Base-by-base conservation (phyloP, 92 coral and sea anemone genomes). In the Phymanthus crucifer region DNA sequence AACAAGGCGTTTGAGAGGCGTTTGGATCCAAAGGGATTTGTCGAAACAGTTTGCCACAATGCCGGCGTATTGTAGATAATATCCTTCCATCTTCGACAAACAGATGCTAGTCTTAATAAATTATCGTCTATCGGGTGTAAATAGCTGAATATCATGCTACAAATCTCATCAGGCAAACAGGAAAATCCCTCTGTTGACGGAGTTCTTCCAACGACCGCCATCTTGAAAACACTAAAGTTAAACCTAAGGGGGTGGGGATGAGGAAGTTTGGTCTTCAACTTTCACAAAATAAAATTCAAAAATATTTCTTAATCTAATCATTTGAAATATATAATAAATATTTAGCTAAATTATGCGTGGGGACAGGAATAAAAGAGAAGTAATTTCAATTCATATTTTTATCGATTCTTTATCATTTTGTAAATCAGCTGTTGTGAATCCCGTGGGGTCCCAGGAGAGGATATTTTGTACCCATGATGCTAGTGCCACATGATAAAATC, bases 71-170 rank as follows among this genome's bases (percentile, higher is more conserved):
- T 83, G 65, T 79, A 87, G 66, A 87, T 83, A 18, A 87, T 73
- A 70, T 83, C 76, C 32, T 85, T 37, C 91, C 91, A 87, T 56
- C 91, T 75, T 83, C 83, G 82, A 70, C 87, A 87, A 29, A 87
- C 91, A 11, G 77, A 74, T 26, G 91, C 82, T 74, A 83, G 40
- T 72, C 77, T 74, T 32, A 83, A 81, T 40, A 87, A 70, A 70
- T 83, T 84, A 33, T 87, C 91, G 47, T 73, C 78, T 52, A 79
- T 54, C 69, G 91, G 91, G 47, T 75, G 83, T 48, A 87, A 70
- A 75, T 87, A 87, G 69, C 91, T 83, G 72, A 87, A 87, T 34
- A 87, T 79, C 13, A 83, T 68, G 66, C 88, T 79, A 68, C 91
- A 87, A 74, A 87, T 74, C 50, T 87, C 91, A 76, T 87, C 84